phyloP scores from a whole-genome alignment of 2,888 invertebrate species.

The Calliphora vomitoria region DNA sequence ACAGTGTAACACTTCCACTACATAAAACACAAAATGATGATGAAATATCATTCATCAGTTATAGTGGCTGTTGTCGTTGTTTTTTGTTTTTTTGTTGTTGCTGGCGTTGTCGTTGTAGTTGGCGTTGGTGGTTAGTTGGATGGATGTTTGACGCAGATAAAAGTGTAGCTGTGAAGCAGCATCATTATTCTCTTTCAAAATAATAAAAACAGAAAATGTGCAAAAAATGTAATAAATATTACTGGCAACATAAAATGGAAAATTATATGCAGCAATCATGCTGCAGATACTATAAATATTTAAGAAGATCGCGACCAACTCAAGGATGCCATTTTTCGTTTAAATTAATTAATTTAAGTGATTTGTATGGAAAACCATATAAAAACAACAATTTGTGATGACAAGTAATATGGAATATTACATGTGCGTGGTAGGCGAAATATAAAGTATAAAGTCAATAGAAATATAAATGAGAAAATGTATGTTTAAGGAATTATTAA shows the following conservation, averaged over 20 bases:
- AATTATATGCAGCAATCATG: constrained; percentile 41
- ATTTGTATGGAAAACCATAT: constrained; percentile 16
- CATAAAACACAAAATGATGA: constrained; percentile 71
- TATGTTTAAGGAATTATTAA: neutral
- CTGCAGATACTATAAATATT: neutral
- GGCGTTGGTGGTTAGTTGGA: constrained; percentile 47
- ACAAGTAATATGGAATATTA: neutral
- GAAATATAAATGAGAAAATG: neutral
- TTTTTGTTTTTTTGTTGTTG: neutral
- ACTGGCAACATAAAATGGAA: constrained; percentile 37
- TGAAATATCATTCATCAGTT: constrained; percentile 72
- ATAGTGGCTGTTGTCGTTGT: constrained; percentile 50
- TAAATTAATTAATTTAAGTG: constrained; percentile 35
- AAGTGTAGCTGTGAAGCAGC: constrained; percentile 33
- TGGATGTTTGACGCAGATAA: constrained; percentile 51
- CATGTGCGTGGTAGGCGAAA: neutral
- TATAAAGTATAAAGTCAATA: neutral
- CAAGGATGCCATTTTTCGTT: constrained; percentile 18
- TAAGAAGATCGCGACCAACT: constrained; percentile 7
- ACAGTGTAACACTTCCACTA: constrained; percentile 69
- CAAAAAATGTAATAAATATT: constrained; percentile 51
- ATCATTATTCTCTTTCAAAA: constrained; percentile 40
- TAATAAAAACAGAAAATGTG: constrained; percentile 16
- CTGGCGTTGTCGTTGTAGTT: too few species aligned
- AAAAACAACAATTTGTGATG: neutral